Conservation (phyloP, 2,888 invertebrate species). For the Corythucha ciliata region DNA sequence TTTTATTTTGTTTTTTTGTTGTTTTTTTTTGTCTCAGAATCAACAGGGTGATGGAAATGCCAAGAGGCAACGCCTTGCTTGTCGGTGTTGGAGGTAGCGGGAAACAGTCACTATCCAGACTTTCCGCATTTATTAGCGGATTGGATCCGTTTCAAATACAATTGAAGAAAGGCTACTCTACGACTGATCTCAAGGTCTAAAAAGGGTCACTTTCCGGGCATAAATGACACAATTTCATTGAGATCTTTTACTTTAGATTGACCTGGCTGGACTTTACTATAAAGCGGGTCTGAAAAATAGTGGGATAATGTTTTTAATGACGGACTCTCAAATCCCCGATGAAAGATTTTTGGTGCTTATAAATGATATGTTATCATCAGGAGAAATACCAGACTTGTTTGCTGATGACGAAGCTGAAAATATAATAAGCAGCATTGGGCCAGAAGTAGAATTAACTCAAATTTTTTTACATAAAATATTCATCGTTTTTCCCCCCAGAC, state of each 20-base stretch:
- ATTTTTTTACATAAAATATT: not conserved
- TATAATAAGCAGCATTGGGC: conserved; percentile 63
- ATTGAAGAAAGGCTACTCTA: conserved; percentile 77
- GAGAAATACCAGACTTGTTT: conserved; percentile 84
- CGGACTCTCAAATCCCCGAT: conserved; percentile 85
- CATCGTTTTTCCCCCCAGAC: conserved; percentile 44
- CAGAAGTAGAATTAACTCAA: conserved; percentile 50
- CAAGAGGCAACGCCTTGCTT: conserved; percentile 81
- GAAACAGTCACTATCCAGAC: conserved; percentile 79
- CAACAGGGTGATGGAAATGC: conserved; percentile 83
- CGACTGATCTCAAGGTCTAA: conserved; percentile 61
- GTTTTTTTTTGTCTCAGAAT: conserved; percentile 50
- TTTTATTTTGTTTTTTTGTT: not conserved
- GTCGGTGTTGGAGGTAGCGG: conserved; percentile 94
- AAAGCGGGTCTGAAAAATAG: conserved; percentile 81
- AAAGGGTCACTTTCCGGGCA: not conserved
- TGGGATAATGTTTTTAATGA: conserved; percentile 81
- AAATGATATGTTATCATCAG: conserved; percentile 87
- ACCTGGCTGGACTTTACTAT: conserved; percentile 62
- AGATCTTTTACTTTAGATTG: conserved; percentile 41
- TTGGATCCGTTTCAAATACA: conserved; percentile 90
- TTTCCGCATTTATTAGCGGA: conserved; percentile 82
- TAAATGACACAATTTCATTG: not conserved
- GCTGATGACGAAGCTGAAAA: conserved; percentile 86
- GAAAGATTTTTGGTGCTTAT: conserved; percentile 85